phyloP scores from a whole-genome alignment of 2,888 invertebrate species.

The Mesoligia furuncula region DNA sequence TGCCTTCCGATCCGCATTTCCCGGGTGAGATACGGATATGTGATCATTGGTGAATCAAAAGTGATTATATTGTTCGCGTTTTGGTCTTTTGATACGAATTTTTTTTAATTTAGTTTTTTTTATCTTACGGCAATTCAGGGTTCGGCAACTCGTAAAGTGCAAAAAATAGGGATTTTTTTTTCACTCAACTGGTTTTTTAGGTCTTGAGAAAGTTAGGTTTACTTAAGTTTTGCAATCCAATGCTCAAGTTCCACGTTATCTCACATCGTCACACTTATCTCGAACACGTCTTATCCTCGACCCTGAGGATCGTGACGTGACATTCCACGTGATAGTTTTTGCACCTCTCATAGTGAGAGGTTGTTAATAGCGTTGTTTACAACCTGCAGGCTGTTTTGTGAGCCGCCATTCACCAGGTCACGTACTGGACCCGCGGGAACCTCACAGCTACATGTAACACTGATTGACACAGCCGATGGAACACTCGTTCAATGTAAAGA shows the following conservation, averaged over 20 bases:
- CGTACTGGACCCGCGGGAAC: slow-evolving; percentile 79
- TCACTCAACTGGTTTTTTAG: not conserved
- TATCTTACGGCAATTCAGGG: not conserved
- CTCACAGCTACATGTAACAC: slow-evolving; percentile 78
- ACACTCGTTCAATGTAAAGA: slow-evolving; percentile 72
- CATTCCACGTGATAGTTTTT: slow-evolving; percentile 79
- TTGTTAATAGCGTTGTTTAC: slow-evolving; percentile 87
- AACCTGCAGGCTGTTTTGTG: slow-evolving; percentile 83
- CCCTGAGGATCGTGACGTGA: slow-evolving; percentile 71
- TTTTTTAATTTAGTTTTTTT: not conserved
- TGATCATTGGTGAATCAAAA: slow-evolving; percentile 57
- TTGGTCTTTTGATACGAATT: slow-evolving; percentile 1
- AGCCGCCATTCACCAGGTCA: slow-evolving; percentile 85
- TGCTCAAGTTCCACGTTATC: not conserved
- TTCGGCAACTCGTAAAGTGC: not conserved
- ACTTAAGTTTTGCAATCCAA: not conserved
- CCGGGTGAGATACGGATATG: slow-evolving; percentile 91
- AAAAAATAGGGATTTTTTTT: not conserved
- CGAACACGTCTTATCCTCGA: slow-evolving; percentile 37
- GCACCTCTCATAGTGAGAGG: slow-evolving; percentile 79
- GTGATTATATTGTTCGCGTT: slow-evolving; percentile 47
- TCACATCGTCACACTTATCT: slow-evolving; percentile 10
- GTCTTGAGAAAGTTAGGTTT: not conserved
- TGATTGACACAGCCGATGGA: slow-evolving; percentile 80
- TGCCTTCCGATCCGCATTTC: slow-evolving; percentile 93